phyloP scores from a whole-genome alignment of 2,888 invertebrate species.

The Silvanus unidentatus region DNA sequence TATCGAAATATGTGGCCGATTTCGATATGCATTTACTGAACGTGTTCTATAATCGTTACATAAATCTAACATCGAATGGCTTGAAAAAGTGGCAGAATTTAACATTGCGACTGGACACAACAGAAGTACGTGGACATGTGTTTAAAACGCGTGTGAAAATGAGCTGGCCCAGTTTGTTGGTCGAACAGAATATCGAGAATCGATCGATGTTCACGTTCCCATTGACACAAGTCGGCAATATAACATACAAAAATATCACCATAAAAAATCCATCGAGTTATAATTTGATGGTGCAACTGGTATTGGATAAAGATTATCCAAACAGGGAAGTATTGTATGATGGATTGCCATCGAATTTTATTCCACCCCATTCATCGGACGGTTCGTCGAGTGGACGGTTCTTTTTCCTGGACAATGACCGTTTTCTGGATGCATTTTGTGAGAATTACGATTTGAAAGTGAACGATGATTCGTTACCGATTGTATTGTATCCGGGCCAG shows the following conservation, averaged over 20 bases:
- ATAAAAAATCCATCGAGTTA: constrained; percentile 69
- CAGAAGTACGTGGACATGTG: constrained; percentile 59
- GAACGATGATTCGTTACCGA: constrained; percentile 50
- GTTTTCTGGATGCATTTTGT: constrained; percentile 13
- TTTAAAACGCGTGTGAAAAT: constrained; percentile 62
- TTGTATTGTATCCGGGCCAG: constrained; percentile 56
- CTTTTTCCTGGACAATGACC: constrained; percentile 20
- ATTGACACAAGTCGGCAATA: constrained; percentile 68
- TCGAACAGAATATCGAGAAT: constrained; percentile 39
- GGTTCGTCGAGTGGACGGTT: constrained; percentile 15
- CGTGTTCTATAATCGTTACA: constrained; percentile 56
- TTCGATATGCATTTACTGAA: constrained; percentile 63
- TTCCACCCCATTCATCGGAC: constrained; percentile 24
- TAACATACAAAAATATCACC: constrained; percentile 58
- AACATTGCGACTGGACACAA: constrained; percentile 70
- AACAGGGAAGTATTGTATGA: constrained; percentile 51
- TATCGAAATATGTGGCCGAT: constrained; percentile 62
- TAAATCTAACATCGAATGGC: constrained; percentile 48
- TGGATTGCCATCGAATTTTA: constrained; percentile 45
- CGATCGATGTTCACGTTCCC: constrained; percentile 57
- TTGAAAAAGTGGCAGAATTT: constrained; percentile 57
- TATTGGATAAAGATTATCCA: constrained; percentile 66
- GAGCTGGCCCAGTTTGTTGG: constrained; percentile 59
- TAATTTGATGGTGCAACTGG: constrained; percentile 63
- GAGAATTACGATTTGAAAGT: constrained; percentile 31